Evolutionary conservation across 2,888 invertebrate genomes (phyloP).

Genomic region (Spodoptera exigua): DNA sequence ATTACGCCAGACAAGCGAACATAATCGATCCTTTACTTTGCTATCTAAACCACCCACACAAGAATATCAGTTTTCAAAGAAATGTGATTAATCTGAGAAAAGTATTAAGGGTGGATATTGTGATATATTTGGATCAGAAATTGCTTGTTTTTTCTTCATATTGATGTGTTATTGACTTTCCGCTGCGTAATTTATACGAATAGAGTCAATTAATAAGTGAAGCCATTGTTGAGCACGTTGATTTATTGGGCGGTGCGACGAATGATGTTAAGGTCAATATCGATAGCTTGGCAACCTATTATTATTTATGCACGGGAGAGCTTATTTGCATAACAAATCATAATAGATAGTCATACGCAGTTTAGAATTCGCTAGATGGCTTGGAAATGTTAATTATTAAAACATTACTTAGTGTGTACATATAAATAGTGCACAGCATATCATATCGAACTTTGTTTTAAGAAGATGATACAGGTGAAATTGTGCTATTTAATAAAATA

Average conservation of each 20-base stretch:
- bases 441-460: too few relatives aligned
- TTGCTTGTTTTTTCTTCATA: constrained; percentile 13
- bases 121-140: too few relatives aligned
- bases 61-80: too few relatives aligned
- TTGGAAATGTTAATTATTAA: not conserved
- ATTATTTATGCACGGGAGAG: not conserved
- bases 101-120: too few relatives aligned
- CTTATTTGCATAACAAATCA: not conserved
- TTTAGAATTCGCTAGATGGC: constrained; percentile 2
- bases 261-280: constrained; percentile 16
- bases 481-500: too few relatives aligned
- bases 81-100: too few relatives aligned
- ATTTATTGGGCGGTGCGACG: constrained; percentile 19
- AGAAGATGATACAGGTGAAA: too few relatives aligned
- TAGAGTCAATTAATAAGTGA: constrained; percentile 25
- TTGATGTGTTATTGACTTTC: constrained; percentile 23
- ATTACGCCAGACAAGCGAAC: not conserved
- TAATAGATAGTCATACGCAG: not conserved
- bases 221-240: constrained; percentile 12
- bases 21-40: not conserved
- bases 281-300: constrained; percentile 9
- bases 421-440: too few relatives aligned
- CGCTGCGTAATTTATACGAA: constrained; percentile 24
- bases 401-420: too few relatives aligned
- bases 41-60: constrained; percentile 9